Evolutionary conservation across 2,888 invertebrate genomes (phyloP), one percentile per base, ranked within the genome.

Genomic region (Polymixis flavicincta): DNA sequence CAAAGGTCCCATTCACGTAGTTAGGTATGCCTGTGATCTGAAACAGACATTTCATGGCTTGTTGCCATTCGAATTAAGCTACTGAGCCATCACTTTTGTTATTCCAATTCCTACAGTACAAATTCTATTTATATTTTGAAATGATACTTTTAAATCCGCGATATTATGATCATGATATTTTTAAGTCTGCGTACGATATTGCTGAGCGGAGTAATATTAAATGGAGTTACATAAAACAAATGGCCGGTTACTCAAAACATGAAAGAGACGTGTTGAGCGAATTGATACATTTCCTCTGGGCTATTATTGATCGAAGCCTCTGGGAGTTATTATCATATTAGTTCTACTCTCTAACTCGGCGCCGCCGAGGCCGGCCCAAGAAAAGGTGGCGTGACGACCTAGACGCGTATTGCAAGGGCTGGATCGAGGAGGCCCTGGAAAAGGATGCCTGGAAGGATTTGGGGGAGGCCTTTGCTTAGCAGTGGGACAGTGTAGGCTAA

Each of bases 11-110:
- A 55, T 71, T 68, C 28, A 45, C 37, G 28, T 48, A 22, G 1
- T 19, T 50, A 22, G 6, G 4, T 50, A 66, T 55, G 61, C 70
- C 37, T 42, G 19, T 79, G 63, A 72, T 75, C 48, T 2, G 60
- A 32, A 70, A 52, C 63, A 60, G 66, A 72, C 52, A 67, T 83
- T 75, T 73, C 72, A 80, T 82, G 82, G 76, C 84, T 66, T 45
- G 14, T 25, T 80, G 72, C 71, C 78, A 72, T 80, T 64, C 50
- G 42, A 50, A 42, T 71, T 45, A 45, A 45, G 55, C 67, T 55
- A 76, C 69, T 71, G 59, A 64, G 32, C 25, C 13, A 69, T 69
- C 14, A 60, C 28, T 32, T 76, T 71, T 71, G 67, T 54, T 59
- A 54, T 70, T 81, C 37, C 14, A n/a, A 25, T 54, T 59, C 65